These are phyloP conservation scores for Syngnathoides biaculeatus DNA, from an alignment of 2,113 vertebrate species.

Conservation along the genomic window DNA sequence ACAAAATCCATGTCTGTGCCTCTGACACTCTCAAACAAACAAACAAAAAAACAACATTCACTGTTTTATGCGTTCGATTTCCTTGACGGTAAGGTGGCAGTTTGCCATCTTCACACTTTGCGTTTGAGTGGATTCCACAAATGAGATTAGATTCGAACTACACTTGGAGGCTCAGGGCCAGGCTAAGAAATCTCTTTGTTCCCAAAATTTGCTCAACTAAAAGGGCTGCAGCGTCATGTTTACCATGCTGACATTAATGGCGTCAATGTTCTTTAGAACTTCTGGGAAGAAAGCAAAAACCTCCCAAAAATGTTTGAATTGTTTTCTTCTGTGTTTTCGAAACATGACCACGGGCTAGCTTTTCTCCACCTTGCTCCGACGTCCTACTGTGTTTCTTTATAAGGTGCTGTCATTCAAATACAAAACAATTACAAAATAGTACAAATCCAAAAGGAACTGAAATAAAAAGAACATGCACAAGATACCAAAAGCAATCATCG, in stretches of 20 bases:
- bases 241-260: background rate
- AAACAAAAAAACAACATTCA: background rate
- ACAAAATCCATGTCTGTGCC: background rate
- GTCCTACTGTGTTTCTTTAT: conserved; percentile 49
- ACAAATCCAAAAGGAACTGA: conserved; percentile 68
- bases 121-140: background rate
- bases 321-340: background rate
- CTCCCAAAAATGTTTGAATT: conserved; percentile 4
- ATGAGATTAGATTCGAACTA: background rate
- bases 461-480: conserved; percentile 63
- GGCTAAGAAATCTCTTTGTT: background rate
- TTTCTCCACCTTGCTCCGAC: conserved; percentile 28
- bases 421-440: conserved; percentile 69
- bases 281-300: background rate
- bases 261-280: background rate
- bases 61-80: too few species aligned
- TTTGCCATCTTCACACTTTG: background rate
- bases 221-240: background rate
- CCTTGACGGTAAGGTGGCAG: background rate
- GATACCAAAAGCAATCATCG: conserved; percentile 55
- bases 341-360: conserved; percentile 29
- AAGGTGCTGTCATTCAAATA: conserved; percentile 76
- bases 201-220: background rate
- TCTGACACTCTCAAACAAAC: background rate
- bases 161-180: background rate